Conservation (phyloP, 2,113 vertebrate genomes). For the Enhydra lutris region DNA sequence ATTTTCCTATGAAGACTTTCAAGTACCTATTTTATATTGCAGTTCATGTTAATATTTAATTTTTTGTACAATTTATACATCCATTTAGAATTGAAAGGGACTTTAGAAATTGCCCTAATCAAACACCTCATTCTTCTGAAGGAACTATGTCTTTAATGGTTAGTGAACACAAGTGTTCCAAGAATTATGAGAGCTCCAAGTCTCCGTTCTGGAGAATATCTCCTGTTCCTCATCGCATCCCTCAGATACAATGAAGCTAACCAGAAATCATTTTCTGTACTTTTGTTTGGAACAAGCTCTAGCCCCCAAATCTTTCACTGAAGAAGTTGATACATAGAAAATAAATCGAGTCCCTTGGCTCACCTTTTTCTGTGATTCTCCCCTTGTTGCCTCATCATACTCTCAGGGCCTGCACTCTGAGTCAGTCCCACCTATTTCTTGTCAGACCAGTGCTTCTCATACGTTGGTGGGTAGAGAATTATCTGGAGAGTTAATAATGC, state of each 20-base stretch:
- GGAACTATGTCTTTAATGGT: not conserved
- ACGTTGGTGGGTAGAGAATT: not conserved
- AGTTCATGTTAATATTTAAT: not conserved
- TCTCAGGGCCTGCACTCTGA: not conserved
- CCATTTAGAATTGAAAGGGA: not conserved
- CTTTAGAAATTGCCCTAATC: not conserved
- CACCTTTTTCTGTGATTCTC: not conserved
- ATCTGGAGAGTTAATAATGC: not conserved
- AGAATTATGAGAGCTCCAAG: not conserved
- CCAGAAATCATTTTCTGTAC: not conserved
- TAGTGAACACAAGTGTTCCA: not conserved
- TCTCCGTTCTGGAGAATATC: not conserved
- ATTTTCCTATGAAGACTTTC: not conserved
- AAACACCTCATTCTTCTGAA: not conserved
- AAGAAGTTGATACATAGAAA: not conserved
- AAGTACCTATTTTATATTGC: not conserved
- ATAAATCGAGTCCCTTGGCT: not conserved
- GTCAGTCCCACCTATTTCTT: not conserved
- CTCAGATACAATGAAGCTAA: not conserved
- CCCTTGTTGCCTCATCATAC: accelerated
- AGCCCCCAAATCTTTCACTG: not conserved
- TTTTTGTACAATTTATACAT: not conserved
- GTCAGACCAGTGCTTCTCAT: not conserved
- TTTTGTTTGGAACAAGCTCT: not conserved
- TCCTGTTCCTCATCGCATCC: not conserved